These are phyloP conservation scores for Sebastes nivosus DNA, from an alignment of 2,797 vertebrate genomes.

Conservation along the genomic window DNA sequence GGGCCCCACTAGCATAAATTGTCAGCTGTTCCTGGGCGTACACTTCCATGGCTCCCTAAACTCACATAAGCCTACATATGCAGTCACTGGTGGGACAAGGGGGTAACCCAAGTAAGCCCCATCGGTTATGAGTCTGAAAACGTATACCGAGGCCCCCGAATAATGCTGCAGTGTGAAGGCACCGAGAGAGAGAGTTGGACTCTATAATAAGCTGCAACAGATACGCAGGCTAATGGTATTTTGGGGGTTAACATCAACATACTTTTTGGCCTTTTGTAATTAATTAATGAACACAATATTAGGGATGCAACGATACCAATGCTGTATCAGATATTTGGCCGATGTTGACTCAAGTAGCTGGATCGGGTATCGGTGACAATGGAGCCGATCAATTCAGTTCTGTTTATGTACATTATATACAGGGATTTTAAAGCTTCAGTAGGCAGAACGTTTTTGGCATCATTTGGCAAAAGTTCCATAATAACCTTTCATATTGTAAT, in stretches of 20 bases:
- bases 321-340: too few species aligned
- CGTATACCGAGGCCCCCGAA: conserved; percentile 62
- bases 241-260: conserved; percentile 3
- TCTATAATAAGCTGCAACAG: conserved; percentile 63
- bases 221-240: conserved; percentile 44
- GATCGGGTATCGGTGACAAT: too few species aligned
- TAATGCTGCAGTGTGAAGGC: conserved; percentile 61
- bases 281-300: conserved; percentile 11
- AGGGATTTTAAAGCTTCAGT: too few species aligned
- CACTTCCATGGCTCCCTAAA: conserved; percentile 78
- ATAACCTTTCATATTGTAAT: too few species aligned
- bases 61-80: conserved; percentile 76
- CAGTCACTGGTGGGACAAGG: conserved; percentile 67
- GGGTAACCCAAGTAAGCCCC: conserved; percentile 76
- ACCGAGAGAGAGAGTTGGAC: conserved; percentile 22
- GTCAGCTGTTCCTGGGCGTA: conserved; percentile 83
- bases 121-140: conserved; percentile 72
- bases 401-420: too few species aligned
- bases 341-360: too few species aligned
- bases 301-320: too few species aligned
- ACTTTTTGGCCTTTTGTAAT: conserved; percentile 5
- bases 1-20: conserved; percentile 83
- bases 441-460: too few species aligned
- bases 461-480: too few species aligned
- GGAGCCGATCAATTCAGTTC: too few species aligned